Percentiles rank a stretch among this genome's conserved stretches.
These are phyloP conservation scores for Stomatorhinus ivindoensis DNA, from an alignment of 2,113 vertebrate species.

Conservation along the genomic window DNA sequence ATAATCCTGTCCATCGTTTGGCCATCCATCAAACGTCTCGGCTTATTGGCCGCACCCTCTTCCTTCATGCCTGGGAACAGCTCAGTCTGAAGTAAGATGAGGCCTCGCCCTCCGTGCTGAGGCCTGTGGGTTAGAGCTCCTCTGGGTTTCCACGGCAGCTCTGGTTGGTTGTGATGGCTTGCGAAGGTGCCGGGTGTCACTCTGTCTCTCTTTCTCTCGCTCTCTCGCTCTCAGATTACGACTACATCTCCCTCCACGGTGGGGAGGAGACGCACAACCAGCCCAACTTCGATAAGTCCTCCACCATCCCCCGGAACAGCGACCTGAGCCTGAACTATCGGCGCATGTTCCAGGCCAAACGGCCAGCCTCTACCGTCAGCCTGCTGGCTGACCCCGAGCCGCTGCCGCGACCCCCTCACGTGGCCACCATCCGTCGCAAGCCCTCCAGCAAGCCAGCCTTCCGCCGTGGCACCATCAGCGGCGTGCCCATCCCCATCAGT, in stretches of 20 bases:
- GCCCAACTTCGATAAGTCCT: slow-evolving; percentile 68
- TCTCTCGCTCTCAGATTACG: slow-evolving; percentile 54
- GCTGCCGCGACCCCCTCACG: slow-evolving; percentile 44
- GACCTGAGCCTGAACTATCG: slow-evolving; percentile 65
- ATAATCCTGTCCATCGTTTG: not conserved
- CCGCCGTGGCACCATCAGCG: slow-evolving; percentile 65
- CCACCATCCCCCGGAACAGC: slow-evolving; percentile 69
- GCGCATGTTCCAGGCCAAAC: slow-evolving; percentile 62
- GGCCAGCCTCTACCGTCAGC: slow-evolving; percentile 67
- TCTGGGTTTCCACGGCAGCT: not conserved
- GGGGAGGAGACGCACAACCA: slow-evolving; percentile 49
- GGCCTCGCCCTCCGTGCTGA: not conserved
- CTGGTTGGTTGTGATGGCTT: not conserved
- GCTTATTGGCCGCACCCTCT: not conserved
- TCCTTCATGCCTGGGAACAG: not conserved
- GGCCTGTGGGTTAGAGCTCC: not conserved
- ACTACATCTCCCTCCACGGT: slow-evolving; percentile 64
- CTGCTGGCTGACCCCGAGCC: slow-evolving; percentile 57
- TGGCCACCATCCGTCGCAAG: slow-evolving; percentile 70
- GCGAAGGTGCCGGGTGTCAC: not conserved
- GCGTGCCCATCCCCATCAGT: slow-evolving; percentile 66
- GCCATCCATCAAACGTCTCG: not conserved
- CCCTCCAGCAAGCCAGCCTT: slow-evolving; percentile 64
- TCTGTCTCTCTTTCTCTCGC: not conserved
- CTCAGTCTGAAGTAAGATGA: not conserved